phyloP scores from a whole-genome alignment of 2,888 invertebrate genomes.

The Drosophila mimetica region DNA sequence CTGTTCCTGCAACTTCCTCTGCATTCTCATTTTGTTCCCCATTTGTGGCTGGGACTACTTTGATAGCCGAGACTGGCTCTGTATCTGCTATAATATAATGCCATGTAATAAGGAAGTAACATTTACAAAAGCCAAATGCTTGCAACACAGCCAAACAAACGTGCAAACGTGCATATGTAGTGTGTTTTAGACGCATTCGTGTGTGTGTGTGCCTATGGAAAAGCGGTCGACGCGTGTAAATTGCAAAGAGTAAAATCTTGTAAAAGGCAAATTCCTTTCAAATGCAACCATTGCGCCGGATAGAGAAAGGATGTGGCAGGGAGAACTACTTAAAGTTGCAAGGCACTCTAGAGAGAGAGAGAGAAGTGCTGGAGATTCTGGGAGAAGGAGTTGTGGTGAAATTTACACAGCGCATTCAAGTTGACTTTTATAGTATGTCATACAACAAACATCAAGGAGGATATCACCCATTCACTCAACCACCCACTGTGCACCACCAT shows the following conservation, averaged over 20 bases:
- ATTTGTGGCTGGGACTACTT: conserved; percentile 32
- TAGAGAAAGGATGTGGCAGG: conserved; percentile 23
- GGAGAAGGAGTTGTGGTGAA: conserved; percentile 21
- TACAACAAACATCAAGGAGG: conserved; percentile 57
- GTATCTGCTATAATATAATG: conserved; percentile 65
- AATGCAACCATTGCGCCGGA: conserved; percentile 73
- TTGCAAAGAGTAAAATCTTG: conserved; percentile 81
- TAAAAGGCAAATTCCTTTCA: conserved; percentile 80
- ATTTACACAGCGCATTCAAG: conserved; percentile 43
- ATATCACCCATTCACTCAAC: conserved; percentile 63
- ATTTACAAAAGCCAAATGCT: conserved; percentile 77
- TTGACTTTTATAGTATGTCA: conserved; percentile 75
- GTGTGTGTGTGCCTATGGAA: conserved; percentile 38
- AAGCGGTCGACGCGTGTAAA: conserved; percentile 76
- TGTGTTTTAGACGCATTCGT: conserved; percentile 3
- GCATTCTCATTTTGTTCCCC: not conserved
- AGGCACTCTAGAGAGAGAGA: conserved; percentile 18
- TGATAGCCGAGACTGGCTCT: conserved; percentile 23
- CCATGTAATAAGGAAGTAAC: conserved; percentile 77
- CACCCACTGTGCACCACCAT: not conserved
- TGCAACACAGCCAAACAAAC: conserved; percentile 57
- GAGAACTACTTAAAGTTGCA: conserved; percentile 77
- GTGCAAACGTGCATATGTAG: not conserved
- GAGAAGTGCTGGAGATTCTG: conserved; percentile 3
- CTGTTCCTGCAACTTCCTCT: not conserved